These are phyloP conservation scores for Thamnophis elegans DNA, from an alignment of 2,797 vertebrate species.

Conservation along the genomic window DNA sequence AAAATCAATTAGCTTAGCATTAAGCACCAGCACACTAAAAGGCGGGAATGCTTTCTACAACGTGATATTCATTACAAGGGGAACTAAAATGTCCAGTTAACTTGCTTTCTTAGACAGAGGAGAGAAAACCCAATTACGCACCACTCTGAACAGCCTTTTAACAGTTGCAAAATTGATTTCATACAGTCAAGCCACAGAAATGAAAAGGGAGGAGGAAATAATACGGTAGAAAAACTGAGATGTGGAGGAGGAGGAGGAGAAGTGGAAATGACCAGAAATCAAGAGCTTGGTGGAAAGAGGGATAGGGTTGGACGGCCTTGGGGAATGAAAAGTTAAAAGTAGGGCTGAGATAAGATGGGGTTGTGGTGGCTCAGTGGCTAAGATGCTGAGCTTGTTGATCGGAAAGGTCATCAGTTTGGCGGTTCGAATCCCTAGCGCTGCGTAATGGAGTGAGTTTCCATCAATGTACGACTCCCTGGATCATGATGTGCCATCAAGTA, in stretches of 20 bases:
- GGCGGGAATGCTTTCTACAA: constrained; percentile 2
- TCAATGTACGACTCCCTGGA: neutral
- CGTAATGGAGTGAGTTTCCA: too few relatives aligned
- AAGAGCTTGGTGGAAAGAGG: neutral
- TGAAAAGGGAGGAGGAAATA: neutral
- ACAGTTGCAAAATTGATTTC: constrained; percentile 45
- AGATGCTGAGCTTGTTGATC: too few relatives aligned
- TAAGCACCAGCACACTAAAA: constrained; percentile 18
- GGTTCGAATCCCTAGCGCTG: too few relatives aligned
- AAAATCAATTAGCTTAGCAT: constrained; percentile 47
- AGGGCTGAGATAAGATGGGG: too few relatives aligned
- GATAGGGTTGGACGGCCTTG: neutral
- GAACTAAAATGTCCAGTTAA: constrained; percentile 10
- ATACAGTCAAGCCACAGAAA: constrained; percentile 27
- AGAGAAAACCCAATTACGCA: constrained; percentile 32
- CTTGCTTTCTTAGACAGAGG: constrained; percentile 11
- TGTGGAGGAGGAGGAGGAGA: neutral
- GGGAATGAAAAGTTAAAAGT: too few relatives aligned
- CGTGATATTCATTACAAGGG: constrained; percentile 12
- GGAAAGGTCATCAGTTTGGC: too few relatives aligned
- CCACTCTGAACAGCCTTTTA: constrained; percentile 54
- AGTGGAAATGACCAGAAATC: neutral
- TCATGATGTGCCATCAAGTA: neutral
- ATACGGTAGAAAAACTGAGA: constrained; percentile 18
- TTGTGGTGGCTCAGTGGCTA: too few relatives aligned